Conservation (phyloP, 2,888 invertebrate genomes). For the Napeogenes inachia region DNA sequence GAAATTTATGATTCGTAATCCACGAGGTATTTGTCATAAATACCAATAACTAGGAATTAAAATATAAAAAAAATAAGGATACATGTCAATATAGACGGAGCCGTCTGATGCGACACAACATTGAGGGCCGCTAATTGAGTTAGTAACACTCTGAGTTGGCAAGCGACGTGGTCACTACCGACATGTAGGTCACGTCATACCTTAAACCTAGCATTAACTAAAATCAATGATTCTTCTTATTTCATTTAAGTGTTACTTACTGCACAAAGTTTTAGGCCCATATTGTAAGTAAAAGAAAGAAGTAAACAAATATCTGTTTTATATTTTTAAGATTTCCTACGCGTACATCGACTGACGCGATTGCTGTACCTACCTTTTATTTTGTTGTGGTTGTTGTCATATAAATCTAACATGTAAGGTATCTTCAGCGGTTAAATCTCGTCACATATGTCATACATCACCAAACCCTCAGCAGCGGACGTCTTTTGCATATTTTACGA, state of each 20-base stretch:
- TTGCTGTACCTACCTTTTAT: no score
- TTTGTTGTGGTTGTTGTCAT: no score
- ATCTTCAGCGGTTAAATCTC: no score
- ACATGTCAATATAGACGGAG: conserved; percentile 23
- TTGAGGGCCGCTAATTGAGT: conserved; percentile 46
- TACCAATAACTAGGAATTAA: not conserved
- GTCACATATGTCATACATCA: not conserved
- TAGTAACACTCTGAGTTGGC: conserved; percentile 37
- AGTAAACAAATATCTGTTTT: no score
- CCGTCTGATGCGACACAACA: conserved; percentile 25
- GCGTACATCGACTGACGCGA: no score
- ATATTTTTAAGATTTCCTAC: no score
- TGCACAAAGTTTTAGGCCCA: not conserved
- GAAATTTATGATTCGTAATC: not conserved
- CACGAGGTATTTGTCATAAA: not conserved
- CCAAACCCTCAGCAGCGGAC: not conserved
- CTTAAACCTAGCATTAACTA: conserved; percentile 6
- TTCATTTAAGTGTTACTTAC: not conserved
- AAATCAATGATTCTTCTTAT: not conserved
- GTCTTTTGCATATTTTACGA: conserved; percentile 11
- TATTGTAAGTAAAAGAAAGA: no score
- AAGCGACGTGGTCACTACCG: conserved; percentile 18
- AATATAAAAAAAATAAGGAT: not conserved
- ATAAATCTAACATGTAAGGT: no score
- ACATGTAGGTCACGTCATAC: conserved; percentile 42